Conservation (phyloP, 2,797 vertebrate genomes). For the Schizothorax lantsangensis region DNA sequence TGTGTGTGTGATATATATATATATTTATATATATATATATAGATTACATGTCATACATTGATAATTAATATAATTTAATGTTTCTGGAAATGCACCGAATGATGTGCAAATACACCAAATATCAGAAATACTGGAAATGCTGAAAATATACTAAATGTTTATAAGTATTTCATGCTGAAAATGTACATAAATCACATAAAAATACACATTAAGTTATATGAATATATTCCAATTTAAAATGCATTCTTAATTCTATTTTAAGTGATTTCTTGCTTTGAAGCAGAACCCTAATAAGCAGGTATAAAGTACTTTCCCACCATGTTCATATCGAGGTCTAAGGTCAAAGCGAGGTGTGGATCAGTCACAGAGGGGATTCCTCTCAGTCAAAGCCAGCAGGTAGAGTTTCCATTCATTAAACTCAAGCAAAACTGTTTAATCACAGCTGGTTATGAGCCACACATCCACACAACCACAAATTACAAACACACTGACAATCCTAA, state of each 20-base stretch:
- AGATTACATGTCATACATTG: neutral
- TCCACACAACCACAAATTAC: slow-evolving; percentile 21
- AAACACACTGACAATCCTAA: neutral
- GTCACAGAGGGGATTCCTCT: slow-evolving; percentile 28
- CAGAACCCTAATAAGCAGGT: neutral
- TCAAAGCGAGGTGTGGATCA: neutral
- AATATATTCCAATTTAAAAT: neutral
- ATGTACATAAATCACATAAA: neutral
- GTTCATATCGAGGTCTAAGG: slow-evolving; percentile 9
- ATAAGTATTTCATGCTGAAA: neutral
- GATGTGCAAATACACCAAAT: neutral
- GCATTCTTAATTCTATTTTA: neutral
- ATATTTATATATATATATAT: no score
- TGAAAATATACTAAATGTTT: neutral
- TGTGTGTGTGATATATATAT: no score
- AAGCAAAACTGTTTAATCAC: slow-evolving; percentile 37
- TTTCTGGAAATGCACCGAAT: neutral
- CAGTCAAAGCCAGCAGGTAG: slow-evolving; percentile 31
- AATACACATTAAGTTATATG: neutral
- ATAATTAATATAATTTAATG: no score
- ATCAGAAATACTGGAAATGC: neutral
- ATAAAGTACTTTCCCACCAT: neutral
- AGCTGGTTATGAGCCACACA: slow-evolving; percentile 33
- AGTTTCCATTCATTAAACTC: slow-evolving; percentile 36
- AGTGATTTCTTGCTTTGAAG: neutral